These are phyloP conservation scores for western clawed frog (Xenopus tropicalis) DNA, from an alignment of 2,113 vertebrate species.

Conservation along the genomic window DNA sequence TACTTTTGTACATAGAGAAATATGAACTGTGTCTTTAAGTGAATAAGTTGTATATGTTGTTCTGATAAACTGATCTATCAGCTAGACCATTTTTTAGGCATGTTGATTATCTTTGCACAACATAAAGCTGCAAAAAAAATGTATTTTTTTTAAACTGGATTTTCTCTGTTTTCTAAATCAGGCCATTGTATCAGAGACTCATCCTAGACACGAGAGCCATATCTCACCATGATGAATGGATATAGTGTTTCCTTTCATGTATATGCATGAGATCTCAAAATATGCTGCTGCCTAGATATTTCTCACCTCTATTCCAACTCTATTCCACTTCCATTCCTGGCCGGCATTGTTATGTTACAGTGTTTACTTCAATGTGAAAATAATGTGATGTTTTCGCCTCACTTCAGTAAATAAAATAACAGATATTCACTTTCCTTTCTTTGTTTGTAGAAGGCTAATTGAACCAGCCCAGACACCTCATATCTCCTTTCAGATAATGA, in stretches of 20 bases:
- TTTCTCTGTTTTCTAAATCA: background rate
- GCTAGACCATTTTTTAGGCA: constrained; percentile 1
- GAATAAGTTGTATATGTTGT: constrained; percentile 12
- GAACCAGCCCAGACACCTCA: background rate
- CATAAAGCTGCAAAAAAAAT: too few relatives aligned
- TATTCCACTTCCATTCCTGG: background rate
- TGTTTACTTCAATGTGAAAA: background rate
- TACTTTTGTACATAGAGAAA: too few relatives aligned
- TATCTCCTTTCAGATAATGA: background rate
- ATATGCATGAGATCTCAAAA: constrained; percentile 13
- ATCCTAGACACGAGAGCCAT: background rate
- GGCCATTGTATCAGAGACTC: background rate
- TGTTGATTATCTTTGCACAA: too few relatives aligned
- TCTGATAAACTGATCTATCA: background rate
- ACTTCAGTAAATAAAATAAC: too few relatives aligned
- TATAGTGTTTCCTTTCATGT: background rate
- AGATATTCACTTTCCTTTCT: background rate
- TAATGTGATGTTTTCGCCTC: background rate
- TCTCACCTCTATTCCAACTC: background rate
- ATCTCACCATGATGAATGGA: constrained; percentile 5
- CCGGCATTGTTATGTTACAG: background rate
- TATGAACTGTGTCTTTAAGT: too few relatives aligned
- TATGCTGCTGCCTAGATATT: background rate
- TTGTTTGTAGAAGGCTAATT: background rate
- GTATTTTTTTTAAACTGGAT: background rate